phyloP scores from a whole-genome alignment of 2,113 vertebrate species.

The Elaphurus davidianus region DNA sequence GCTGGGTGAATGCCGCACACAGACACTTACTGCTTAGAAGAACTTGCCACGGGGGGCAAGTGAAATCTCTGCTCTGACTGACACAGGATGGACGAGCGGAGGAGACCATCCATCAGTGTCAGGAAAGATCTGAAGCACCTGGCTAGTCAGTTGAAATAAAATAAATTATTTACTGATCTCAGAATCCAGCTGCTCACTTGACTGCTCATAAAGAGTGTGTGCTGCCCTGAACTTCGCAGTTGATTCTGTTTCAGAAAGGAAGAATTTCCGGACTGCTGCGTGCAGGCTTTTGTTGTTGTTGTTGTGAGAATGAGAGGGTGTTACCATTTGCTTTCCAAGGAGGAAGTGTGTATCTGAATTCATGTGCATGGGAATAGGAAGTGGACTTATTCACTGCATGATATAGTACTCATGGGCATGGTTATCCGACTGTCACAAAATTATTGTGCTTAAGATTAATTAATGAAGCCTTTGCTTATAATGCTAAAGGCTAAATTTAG shows the following conservation, averaged over 20 bases:
- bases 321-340: neutral
- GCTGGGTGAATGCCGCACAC: neutral
- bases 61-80: constrained; percentile 48
- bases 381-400: neutral
- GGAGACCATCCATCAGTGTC: constrained; percentile 63
- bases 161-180: constrained; percentile 71
- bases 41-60: constrained; percentile 1
- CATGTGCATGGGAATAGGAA: neutral
- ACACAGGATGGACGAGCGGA: constrained; percentile 27
- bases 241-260: neutral
- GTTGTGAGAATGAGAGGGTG: neutral
- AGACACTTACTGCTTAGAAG: constrained; percentile 8
- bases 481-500: neutral
- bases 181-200: constrained; percentile 46
- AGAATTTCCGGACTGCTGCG: neutral
- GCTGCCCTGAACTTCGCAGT: neutral
- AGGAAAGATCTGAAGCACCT: constrained; percentile 57
- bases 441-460: neutral
- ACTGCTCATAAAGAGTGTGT: neutral
- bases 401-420: neutral
- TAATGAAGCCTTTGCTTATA: neutral
- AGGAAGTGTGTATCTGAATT: neutral
- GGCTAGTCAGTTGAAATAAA: constrained; percentile 66
- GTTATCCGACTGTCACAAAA: neutral
- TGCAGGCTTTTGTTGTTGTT: neutral